Evolutionary conservation across 2,113 vertebrate species (phyloP).

Genomic region (Xiphorhynchus elegans): DNA sequence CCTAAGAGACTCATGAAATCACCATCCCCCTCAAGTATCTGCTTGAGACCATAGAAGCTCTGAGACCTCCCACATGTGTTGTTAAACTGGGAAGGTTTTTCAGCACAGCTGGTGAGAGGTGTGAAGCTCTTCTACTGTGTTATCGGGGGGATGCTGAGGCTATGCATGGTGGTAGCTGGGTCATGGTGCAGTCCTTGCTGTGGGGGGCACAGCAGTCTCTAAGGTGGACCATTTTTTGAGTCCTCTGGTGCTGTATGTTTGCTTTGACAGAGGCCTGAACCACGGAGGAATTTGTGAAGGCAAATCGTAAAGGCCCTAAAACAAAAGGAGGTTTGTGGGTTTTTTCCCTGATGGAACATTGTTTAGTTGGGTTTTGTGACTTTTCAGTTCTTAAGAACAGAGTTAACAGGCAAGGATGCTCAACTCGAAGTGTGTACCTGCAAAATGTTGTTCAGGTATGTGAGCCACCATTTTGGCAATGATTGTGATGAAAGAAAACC

Average conservation of each 20-base stretch:
- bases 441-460: background rate
- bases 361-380: background rate
- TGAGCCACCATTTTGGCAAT: background rate
- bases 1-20: background rate
- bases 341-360: background rate
- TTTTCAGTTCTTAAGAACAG: background rate
- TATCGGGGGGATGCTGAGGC: background rate
- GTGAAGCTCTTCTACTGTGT: background rate
- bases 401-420: background rate
- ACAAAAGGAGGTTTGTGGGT: background rate
- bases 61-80: accelerated
- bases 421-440: background rate
- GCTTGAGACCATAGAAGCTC: background rate
- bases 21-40: background rate
- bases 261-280: background rate
- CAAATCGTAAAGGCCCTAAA: background rate
- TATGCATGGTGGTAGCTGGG: background rate
- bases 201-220: background rate
- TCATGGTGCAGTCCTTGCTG: background rate
- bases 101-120: background rate
- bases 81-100: background rate
- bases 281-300: background rate
- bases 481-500: background rate
- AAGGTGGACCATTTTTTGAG: accelerated
- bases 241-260: background rate